phyloP scores from a whole-genome alignment of 2,888 invertebrate species.

The Lithosia quadra region DNA sequence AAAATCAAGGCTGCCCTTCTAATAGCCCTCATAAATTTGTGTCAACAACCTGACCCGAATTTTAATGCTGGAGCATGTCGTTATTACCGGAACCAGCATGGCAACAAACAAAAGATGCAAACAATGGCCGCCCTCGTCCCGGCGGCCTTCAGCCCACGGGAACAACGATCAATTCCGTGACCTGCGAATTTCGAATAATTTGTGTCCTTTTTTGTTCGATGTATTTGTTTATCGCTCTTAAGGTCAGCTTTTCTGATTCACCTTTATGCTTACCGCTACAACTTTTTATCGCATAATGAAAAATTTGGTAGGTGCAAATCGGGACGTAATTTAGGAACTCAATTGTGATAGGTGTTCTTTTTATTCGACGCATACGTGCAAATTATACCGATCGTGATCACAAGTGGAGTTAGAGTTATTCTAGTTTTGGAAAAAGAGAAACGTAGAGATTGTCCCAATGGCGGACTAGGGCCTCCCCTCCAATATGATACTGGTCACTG shows the following conservation, averaged over 20 bases:
- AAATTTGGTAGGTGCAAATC: neutral
- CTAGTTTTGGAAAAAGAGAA: no score
- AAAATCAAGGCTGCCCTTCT: constrained; percentile 70
- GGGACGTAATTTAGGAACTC: neutral
- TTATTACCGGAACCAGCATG: constrained; percentile 76
- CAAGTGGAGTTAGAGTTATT: no score
- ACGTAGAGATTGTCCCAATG: no score
- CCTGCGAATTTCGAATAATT: constrained; percentile 45
- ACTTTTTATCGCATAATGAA: neutral
- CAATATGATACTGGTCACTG: no score
- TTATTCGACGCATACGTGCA: neutral
- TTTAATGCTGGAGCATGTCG: constrained; percentile 73
- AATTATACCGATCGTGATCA: no score
- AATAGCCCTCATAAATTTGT: constrained; percentile 80
- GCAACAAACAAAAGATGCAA: constrained; percentile 77
- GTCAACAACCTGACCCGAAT: constrained; percentile 82
- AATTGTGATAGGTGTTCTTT: neutral
- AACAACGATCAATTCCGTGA: constrained; percentile 51
- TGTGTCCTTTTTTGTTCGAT: constrained; percentile 25
- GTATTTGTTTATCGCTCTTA: constrained; percentile 2
- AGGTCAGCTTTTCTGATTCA: constrained; percentile 3
- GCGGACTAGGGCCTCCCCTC: neutral
- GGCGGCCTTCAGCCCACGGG: constrained; percentile 49
- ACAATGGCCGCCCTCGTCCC: constrained; percentile 68
- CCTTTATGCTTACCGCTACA: neutral